Evolutionary conservation across 2,888 invertebrate species (phyloP).

Genomic region (Lordiphosa andalusiaca): DNA sequence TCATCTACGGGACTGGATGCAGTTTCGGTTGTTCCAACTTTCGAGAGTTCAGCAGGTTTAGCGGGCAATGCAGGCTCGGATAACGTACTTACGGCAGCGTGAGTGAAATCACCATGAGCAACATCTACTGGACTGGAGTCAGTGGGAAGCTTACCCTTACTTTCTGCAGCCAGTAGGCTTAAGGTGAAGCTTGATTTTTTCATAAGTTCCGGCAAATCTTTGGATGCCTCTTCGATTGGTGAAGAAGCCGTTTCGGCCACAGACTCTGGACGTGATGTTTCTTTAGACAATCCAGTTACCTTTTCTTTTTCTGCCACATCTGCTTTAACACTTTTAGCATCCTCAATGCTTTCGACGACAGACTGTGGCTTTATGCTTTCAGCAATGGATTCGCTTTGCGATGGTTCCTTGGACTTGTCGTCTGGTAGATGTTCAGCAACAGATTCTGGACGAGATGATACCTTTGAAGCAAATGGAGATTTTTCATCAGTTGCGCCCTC

Average conservation of each 20-base stretch:
- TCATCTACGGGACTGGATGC: constrained; percentile 27
- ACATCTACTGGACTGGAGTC: constrained; percentile 30
- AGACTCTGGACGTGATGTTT: constrained; percentile 43
- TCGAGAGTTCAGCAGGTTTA: constrained; percentile 20
- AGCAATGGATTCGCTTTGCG: too few species aligned
- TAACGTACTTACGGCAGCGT: neutral
- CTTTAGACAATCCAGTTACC: constrained; percentile 29
- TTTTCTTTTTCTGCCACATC: too few species aligned
- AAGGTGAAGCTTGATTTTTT: constrained; percentile 12
- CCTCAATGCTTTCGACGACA: too few species aligned
- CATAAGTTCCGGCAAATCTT: constrained; percentile 25
- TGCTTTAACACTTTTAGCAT: too few species aligned
- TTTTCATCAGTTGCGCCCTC: constrained; percentile 28
- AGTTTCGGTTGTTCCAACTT: constrained; percentile 12
- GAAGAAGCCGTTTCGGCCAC: constrained; percentile 37
- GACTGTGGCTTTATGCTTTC: neutral
- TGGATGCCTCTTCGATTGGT: constrained; percentile 37
- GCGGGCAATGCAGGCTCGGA: neutral
- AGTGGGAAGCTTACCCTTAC: constrained; percentile 18
- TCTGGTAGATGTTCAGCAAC: too few species aligned
- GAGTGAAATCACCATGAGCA: constrained; percentile 29
- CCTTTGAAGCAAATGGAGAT: constrained; percentile 31
- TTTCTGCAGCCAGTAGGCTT: neutral
- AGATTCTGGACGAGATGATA: constrained; percentile 40
- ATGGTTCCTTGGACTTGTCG: too few species aligned